A percentile compares a stretch with the other conserved stretches of the same genome.
phyloP scores from a whole-genome alignment of 1,140 invertebrate species.

The Thaumetopoea pityocampa region DNA sequence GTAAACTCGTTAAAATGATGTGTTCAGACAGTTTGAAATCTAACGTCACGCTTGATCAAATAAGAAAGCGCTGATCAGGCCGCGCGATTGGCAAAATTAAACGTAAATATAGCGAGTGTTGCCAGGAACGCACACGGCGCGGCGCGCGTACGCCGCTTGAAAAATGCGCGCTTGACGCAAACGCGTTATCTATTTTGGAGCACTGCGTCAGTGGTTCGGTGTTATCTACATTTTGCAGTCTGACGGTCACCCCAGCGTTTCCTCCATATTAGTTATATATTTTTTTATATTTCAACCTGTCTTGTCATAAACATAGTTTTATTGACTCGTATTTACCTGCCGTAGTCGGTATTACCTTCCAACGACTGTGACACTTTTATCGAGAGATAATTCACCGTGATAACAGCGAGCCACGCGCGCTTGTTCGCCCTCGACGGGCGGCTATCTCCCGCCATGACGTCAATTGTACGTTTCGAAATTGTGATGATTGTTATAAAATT shows the following conservation, averaged over 20 bases:
- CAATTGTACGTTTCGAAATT: slow-evolving; percentile 30
- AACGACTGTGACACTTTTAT: slow-evolving; percentile 23
- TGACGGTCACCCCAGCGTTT: slow-evolving; percentile 54
- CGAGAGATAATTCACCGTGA: slow-evolving; percentile 26
- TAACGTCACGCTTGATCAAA: slow-evolving; percentile 22
- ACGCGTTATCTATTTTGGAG: slow-evolving; percentile 74
- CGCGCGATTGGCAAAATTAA: slow-evolving; percentile 45
- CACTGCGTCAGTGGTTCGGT: slow-evolving; percentile 59
- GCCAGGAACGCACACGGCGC: slow-evolving; percentile 63
- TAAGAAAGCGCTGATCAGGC: slow-evolving; percentile 49
- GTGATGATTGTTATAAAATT: slow-evolving; percentile 14
- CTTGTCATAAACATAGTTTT: background rate
- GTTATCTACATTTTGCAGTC: slow-evolving; percentile 62
- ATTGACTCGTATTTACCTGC: slow-evolving; percentile 5
- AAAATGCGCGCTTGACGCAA: slow-evolving; percentile 73
- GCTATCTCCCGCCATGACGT: slow-evolving; percentile 35
- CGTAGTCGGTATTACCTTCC: slow-evolving; percentile 11
- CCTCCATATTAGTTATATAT: slow-evolving; percentile 21
- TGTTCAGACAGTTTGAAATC: slow-evolving; percentile 19
- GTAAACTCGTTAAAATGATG: slow-evolving; percentile 13
- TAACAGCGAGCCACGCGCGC: slow-evolving; percentile 27
- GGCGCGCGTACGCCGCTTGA: slow-evolving; percentile 64
- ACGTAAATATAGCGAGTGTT: slow-evolving; percentile 54
- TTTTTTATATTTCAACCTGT: slow-evolving; percentile 6
- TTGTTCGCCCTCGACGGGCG: slow-evolving; percentile 25